Conservation (phyloP, 2,797 vertebrate species). For the Garrulus glandarius region DNA sequence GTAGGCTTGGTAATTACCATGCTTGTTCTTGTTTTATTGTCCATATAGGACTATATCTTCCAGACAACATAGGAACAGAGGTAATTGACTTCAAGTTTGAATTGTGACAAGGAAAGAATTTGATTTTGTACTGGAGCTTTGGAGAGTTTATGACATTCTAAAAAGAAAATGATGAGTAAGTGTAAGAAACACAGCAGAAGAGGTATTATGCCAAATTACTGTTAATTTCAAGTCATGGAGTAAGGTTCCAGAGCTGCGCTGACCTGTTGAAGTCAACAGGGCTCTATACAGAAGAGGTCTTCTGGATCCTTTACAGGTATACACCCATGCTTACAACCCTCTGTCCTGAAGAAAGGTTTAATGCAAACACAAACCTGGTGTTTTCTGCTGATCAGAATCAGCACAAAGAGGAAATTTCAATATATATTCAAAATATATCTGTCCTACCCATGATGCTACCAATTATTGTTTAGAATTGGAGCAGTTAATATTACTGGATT, state of each 20-base stretch:
- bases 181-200: not conserved
- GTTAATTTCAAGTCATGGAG: not conserved
- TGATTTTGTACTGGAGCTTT: not conserved
- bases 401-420: not conserved
- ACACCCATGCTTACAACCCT: not conserved
- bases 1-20: not conserved
- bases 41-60: not conserved
- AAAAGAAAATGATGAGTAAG: not conserved
- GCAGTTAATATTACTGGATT: not conserved
- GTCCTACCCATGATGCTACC: not conserved
- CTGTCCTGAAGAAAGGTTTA: not conserved
- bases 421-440: no score
- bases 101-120: not conserved
- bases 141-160: not conserved
- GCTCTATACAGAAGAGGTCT: not conserved
- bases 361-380: not conserved
- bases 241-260: not conserved
- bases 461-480: not conserved
- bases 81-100: not conserved
- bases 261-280: not conserved
- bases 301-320: not conserved
- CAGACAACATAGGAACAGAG: not conserved
- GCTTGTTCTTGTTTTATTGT: not conserved
- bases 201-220: not conserved
- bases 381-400: not conserved